Evolutionary conservation across 2,113 vertebrate species (phyloP).

Genomic region (Piaya cayana): DNA sequence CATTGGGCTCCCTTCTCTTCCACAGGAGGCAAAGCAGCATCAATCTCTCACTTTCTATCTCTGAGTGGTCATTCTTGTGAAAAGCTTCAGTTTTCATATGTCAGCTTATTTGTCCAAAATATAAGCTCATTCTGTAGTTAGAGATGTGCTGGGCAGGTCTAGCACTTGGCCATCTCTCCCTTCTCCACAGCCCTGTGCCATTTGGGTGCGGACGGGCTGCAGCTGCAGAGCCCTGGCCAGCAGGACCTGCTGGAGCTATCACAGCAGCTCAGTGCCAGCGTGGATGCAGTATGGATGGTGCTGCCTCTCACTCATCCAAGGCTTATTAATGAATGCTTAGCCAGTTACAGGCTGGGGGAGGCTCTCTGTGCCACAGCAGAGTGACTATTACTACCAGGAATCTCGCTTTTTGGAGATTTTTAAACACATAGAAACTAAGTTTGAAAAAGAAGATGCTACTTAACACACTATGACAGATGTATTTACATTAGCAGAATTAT

Average conservation of each 20-base stretch:
- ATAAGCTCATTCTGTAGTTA: neutral
- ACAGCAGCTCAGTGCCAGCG: no score
- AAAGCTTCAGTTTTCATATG: neutral
- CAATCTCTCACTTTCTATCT: neutral
- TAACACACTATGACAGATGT: neutral
- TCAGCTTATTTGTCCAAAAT: neutral
- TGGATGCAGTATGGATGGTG: neutral
- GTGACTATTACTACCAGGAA: neutral
- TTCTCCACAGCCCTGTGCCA: fast-evolving
- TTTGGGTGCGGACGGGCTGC: neutral
- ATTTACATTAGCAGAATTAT: neutral
- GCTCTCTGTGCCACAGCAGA: neutral
- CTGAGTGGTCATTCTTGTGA: neutral
- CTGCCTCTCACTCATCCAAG: neutral
- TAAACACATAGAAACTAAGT: neutral
- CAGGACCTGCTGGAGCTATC: no score
- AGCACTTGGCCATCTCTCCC: neutral
- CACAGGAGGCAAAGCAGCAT: neutral
- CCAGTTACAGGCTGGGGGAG: neutral
- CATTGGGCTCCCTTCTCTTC: neutral
- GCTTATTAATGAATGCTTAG: neutral
- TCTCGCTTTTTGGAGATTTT: neutral
- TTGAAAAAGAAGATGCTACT: neutral
- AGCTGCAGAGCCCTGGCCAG: neutral
- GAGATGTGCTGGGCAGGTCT: neutral